Evolutionary conservation across 2,888 invertebrate genomes (phyloP).

Genomic region (Rotaria socialis): DNA sequence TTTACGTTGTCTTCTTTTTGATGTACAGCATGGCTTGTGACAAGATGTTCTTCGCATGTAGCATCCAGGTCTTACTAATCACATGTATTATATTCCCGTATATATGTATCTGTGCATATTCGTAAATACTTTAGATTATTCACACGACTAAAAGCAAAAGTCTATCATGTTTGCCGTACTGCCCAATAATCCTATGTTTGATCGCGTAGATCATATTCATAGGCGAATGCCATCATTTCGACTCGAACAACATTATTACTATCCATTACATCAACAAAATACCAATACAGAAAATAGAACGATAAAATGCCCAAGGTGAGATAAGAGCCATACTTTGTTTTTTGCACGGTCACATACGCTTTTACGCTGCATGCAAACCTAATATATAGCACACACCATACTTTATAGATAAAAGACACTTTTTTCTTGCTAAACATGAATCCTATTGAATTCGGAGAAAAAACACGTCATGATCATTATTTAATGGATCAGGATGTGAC

Average conservation of each 20-base stretch:
- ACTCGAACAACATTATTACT: neutral
- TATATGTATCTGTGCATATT: neutral
- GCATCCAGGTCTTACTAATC: neutral
- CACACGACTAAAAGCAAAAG: neutral
- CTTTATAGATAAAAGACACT: neutral
- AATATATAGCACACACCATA: neutral
- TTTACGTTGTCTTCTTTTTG: neutral
- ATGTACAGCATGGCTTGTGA: neutral
- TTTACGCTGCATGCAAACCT: neutral
- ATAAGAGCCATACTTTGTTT: neutral
- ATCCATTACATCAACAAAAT: neutral
- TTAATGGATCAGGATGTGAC: neutral
- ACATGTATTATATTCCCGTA: neutral
- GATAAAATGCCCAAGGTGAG: constrained; percentile 16
- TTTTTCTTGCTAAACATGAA: neutral
- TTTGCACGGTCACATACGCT: neutral
- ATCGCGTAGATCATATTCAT: neutral
- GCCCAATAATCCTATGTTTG: constrained; percentile 5
- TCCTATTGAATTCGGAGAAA: neutral
- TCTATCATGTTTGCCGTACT: neutral
- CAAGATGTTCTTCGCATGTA: neutral
- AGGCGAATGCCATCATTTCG: constrained; percentile 16
- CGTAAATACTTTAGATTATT: neutral
- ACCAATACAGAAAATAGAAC: neutral
- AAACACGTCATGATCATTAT: neutral